These are phyloP conservation scores for Typhlomys cinereus DNA, from an alignment of 2,113 vertebrate species.

Conservation along the genomic window DNA sequence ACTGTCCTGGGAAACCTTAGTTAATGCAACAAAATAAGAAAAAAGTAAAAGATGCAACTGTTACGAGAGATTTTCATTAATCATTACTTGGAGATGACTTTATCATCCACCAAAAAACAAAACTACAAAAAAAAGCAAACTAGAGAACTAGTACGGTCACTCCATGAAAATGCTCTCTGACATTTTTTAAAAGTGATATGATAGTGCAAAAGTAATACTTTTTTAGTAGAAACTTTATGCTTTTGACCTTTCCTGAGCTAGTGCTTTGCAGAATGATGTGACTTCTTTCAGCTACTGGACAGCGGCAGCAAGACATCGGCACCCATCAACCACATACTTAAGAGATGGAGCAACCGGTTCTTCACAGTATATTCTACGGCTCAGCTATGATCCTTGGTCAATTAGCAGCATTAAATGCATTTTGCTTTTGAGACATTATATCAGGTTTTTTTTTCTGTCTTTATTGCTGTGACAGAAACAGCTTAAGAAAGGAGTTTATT, in stretches of 20 bases:
- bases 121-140: neutral
- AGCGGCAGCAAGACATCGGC: neutral
- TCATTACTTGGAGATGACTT: no score
- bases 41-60: neutral
- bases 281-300: neutral
- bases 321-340: neutral
- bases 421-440: neutral
- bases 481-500: no score
- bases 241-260: neutral
- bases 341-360: neutral
- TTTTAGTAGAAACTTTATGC: neutral
- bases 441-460: no score
- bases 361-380: neutral
- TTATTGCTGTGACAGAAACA: no score
- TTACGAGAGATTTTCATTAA: neutral
- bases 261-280: neutral
- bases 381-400: neutral
- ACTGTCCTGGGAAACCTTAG: neutral
- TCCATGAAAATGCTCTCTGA: no score
- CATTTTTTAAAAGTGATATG: neutral
- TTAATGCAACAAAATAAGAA: neutral
- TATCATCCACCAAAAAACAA: neutral
- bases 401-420: neutral
- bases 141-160: neutral
- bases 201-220: neutral